Base-by-base conservation (phyloP, 2,797 vertebrate genomes). In the Nyctalus aviator region DNA sequence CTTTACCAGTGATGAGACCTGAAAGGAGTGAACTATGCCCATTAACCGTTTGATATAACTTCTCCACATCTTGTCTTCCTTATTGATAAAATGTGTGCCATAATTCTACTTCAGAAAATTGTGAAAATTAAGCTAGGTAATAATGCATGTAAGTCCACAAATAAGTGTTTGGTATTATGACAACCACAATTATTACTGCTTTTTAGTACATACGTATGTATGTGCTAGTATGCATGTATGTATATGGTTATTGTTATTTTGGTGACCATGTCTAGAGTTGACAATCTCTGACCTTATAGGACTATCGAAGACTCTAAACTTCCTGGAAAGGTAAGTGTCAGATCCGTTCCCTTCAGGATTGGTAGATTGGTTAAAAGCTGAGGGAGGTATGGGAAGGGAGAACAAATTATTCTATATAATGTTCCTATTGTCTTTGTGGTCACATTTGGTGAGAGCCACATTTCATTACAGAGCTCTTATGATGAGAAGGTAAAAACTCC, bases 221-320 rank as follows among this genome's bases (percentile, higher is more conserved):
- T 71, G 62, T 73, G 55, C 64, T 53, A 53, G n/a, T 83, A 35
- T 35, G 25, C n/a, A 12, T 27, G 4, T 69, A 21, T 71, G 64
- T 75, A 71, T 75, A 27, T 84, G 66, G 27, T 20, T 73, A n/a
- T 72, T 75, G 32, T 90, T 88, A 79, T 75, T 84, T 90, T 92
- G 68, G 53, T 75, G 37, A 75, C 55, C n/a, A 25, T 75, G 8
- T 68, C 53, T 50, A 71, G 27, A 9, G 68, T 30, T 72, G 32
- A 37, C 3, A 55, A 44, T 88, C 72, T 64, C 41, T 85, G n/a
- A 88, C 18, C 3, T 9, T 21, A 41, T 21, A 48, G 17, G 55
- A 77, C 21, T 93, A 23, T 59, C 5, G 46, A 62, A 30, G 20
- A 59, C 44, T 44, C 13, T 46, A 78, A 55, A 78, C 18, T 83